Evolutionary conservation across 2,113 vertebrate genomes (phyloP), one percentile per base, ranked within the genome.

Genomic region (Elanus axillaris): DNA sequence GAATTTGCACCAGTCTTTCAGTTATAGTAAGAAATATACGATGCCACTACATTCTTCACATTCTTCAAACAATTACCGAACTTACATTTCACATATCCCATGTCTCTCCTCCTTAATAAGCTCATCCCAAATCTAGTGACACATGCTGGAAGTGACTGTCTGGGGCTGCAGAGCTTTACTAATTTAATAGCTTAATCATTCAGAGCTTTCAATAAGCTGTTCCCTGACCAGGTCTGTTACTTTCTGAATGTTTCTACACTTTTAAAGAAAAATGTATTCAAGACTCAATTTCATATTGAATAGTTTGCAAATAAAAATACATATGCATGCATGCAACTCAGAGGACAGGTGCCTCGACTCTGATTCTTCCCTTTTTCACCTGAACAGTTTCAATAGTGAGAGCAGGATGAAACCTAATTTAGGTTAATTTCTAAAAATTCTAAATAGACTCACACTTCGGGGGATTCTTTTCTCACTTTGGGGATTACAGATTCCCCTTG

Each of bases 121-220:
- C 68, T 90, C 93, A 89, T 95, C 81, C 83, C n/a, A 90, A 95
- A 96, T 83, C 93, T 91, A 81, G 56, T 84, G 71, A 83, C 75
- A 95, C 55, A 77, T 86, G 64, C 52, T 96, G 76, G 89, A 93
- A 93, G 42, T 58, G 62, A 47, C 86, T 96, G 72, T 94, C 87
- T 94, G 77, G 29, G 55, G 31, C 73, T 88, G 32, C 64, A 85
- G 83, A 94, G 86, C 72, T 92, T 94, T 95, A 45, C 69, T 86
- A 81, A 91, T 93, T 78, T 80, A 78, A 90, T 64, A 78, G 45
- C n/a, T 96, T 94, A 93, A 95, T 95, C 73, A 88, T 92, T 86
- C 4, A 1, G 73, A 93, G 71, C 48, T 90, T 91, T 93, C 66
- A 82, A 1, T 90, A 90, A 94, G 74, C 87, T 96, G 36, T 90